phyloP scores from a whole-genome alignment of 1,140 invertebrate species.

The Drosophila varians region DNA sequence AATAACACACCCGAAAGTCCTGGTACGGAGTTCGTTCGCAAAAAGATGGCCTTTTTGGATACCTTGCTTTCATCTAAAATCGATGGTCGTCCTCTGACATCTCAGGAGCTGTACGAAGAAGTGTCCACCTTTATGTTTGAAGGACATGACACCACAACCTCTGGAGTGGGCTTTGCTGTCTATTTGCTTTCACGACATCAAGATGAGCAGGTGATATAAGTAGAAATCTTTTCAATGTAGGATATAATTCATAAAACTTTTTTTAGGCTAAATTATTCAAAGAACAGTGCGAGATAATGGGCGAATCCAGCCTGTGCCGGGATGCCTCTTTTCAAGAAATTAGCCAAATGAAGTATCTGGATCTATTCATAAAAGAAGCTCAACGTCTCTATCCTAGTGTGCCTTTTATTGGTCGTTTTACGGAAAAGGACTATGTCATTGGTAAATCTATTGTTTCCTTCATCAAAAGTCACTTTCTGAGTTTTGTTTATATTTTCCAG shows the following conservation, averaged over 20 bases:
- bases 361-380: conserved; percentile 87
- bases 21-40: conserved; percentile 49
- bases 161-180: conserved; percentile 76
- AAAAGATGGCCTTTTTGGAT: conserved; percentile 75
- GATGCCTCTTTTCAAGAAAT: conserved; percentile 86
- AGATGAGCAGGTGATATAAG: conserved; percentile 69
- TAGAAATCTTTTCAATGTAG: too few species aligned
- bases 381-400: conserved; percentile 88
- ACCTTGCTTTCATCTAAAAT: conserved; percentile 79
- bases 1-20: background rate
- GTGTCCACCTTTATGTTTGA: conserved; percentile 91
- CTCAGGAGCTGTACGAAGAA: conserved; percentile 88
- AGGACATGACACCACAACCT: conserved; percentile 84
- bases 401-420: conserved; percentile 86
- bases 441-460: conserved; percentile 27
- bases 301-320: conserved; percentile 75
- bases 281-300: conserved; percentile 84
- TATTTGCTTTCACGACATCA: conserved; percentile 74
- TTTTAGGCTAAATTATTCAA: conserved; percentile 84
- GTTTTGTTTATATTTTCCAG: conserved; percentile 12
- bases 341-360: conserved; percentile 87
- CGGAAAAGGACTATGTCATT: conserved; percentile 67
- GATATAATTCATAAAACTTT: background rate
- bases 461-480: too few species aligned
- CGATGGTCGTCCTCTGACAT: conserved; percentile 85